Percentiles rank a stretch among this genome's conserved stretches.
These are phyloP conservation scores for Choristoneura rosaceana DNA, from an alignment of 2,888 invertebrate species.

Conservation along the genomic window DNA sequence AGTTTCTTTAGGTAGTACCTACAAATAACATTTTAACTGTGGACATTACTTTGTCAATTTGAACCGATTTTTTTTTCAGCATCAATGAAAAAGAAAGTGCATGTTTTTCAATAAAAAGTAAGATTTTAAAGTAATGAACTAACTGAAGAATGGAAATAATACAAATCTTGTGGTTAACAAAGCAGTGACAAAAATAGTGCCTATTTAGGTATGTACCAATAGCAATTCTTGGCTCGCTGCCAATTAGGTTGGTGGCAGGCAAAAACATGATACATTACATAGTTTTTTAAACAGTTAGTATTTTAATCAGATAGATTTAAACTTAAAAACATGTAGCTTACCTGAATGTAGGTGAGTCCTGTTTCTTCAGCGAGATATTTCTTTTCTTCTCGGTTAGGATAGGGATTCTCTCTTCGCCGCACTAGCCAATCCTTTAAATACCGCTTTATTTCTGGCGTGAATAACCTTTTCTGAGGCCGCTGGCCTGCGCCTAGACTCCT, in stretches of 20 bases:
- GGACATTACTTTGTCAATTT: background rate
- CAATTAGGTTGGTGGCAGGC: conserved; percentile 81
- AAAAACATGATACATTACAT: conserved; percentile 64
- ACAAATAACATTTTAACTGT: too few relatives aligned
- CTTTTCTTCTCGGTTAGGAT: conserved; percentile 92
- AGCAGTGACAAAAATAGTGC: conserved; percentile 82
- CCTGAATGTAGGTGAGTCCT: conserved; percentile 92
- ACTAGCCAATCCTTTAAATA: conserved; percentile 92
- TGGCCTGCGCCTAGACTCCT: conserved; percentile 85
- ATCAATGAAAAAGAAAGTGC: background rate
- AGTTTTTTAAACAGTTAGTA: conserved; percentile 27
- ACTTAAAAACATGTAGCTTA: conserved; percentile 58
- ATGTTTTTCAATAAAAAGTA: background rate
- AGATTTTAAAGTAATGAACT: background rate
- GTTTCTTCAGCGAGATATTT: conserved; percentile 90
- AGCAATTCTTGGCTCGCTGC: conserved; percentile 77
- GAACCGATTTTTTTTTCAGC: background rate
- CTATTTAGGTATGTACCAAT: conserved; percentile 80
- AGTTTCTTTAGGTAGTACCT: too few relatives aligned
- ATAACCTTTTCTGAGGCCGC: conserved; percentile 89
- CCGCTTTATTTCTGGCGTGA: conserved; percentile 92
- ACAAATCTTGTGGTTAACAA: conserved; percentile 65
- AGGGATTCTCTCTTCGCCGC: conserved; percentile 90
- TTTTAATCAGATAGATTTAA: conserved; percentile 26
- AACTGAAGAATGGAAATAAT: conserved; percentile 31